A percentile compares a stretch with the other conserved stretches of the same genome.
phyloP scores from a whole-genome alignment of 2,113 vertebrate species.

The Astur gentilis region DNA sequence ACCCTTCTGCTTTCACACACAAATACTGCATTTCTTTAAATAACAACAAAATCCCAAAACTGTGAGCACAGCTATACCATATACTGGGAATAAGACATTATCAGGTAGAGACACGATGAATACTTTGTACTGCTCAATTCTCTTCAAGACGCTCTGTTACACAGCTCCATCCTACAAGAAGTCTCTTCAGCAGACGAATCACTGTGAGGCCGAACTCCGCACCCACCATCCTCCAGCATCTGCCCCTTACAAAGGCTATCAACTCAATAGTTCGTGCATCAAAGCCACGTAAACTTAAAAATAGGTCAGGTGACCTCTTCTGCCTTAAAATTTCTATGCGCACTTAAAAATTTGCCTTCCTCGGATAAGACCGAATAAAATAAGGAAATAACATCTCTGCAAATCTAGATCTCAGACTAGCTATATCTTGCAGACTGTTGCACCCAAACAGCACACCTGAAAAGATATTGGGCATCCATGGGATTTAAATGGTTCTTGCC shows the following conservation, averaged over 20 bases:
- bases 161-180: neutral
- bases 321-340: neutral
- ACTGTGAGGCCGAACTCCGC: neutral
- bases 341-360: neutral
- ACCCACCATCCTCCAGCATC: neutral
- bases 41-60: neutral
- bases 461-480: neutral
- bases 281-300: neutral
- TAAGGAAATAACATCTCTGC: neutral
- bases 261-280: neutral
- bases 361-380: neutral
- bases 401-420: neutral
- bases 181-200: neutral
- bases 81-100: neutral
- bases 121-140: neutral
- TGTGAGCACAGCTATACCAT: neutral
- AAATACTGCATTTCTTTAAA: neutral
- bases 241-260: neutral
- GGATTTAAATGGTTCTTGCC: neutral
- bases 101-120: neutral
- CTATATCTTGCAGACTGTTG: neutral
- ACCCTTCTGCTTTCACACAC: neutral
- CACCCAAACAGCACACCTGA: neutral
- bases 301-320: neutral
- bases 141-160: neutral